phyloP scores from a whole-genome alignment of 2,113 vertebrate species.

The Actenoides hombroni region DNA sequence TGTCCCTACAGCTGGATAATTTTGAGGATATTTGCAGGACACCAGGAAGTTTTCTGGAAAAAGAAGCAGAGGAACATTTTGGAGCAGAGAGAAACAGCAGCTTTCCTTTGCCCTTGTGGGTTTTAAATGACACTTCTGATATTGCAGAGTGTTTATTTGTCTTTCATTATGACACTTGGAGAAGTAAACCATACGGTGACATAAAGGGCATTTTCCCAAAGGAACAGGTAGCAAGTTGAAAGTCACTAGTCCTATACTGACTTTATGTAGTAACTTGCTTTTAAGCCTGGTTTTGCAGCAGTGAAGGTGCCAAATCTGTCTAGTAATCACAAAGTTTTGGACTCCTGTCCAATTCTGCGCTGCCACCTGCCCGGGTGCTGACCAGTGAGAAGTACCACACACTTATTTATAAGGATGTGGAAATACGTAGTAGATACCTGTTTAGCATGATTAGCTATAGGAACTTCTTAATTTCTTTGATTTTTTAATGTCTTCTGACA shows the following conservation, averaged over 20 bases:
- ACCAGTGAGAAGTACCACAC: accelerated
- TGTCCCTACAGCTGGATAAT: not conserved
- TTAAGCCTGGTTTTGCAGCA: not conserved
- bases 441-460: not conserved
- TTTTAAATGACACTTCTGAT: not conserved
- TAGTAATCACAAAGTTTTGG: not conserved
- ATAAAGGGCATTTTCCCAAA: not conserved
- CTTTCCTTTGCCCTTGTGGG: not conserved
- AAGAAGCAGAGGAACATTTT: not conserved
- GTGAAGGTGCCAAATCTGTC: not conserved
- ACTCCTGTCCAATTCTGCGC: not conserved
- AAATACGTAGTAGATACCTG: not conserved
- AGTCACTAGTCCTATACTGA: not conserved
- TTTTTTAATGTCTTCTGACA: not conserved
- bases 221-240: not conserved
- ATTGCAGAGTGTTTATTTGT: not conserved
- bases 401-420: not conserved
- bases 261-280: not conserved
- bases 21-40: not conserved
- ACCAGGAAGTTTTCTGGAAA: not conserved
- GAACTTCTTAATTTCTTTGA: not conserved
- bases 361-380: not conserved
- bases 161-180: not conserved
- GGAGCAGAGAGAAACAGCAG: not conserved
- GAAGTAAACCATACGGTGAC: not conserved